Evolutionary conservation across 2,797 vertebrate species (phyloP).

Genomic region (Cercopithecus neglectus): DNA sequence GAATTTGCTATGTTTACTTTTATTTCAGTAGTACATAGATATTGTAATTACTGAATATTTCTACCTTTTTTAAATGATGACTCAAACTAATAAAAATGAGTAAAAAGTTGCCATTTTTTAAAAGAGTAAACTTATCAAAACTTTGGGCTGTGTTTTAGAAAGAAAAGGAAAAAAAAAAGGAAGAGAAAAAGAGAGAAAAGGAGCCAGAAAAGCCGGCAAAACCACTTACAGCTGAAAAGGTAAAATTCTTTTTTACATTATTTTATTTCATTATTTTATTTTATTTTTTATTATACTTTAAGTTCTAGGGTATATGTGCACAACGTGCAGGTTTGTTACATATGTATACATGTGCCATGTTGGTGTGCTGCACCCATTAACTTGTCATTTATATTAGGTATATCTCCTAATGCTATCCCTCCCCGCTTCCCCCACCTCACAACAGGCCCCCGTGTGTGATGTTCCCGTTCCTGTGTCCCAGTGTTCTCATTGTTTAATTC

Average conservation of each 20-base stretch:
- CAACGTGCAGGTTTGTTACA: too few relatives aligned
- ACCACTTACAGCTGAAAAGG: conserved; percentile 89
- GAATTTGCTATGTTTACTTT: not conserved
- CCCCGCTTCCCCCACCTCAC: too few relatives aligned
- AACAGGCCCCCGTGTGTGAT: too few relatives aligned
- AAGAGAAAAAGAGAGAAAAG: conserved; percentile 94
- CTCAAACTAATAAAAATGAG: conserved; percentile 24
- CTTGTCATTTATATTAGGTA: too few relatives aligned
- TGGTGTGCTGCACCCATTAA: too few relatives aligned
- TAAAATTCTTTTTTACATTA: conserved; percentile 78
- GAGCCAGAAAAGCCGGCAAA: conserved; percentile 90
- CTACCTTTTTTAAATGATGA: conserved; percentile 20
- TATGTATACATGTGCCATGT: too few relatives aligned
- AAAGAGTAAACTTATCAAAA: conserved; percentile 38
- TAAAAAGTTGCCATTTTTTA: conserved; percentile 7
- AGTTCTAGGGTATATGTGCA: too few relatives aligned
- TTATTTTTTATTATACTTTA: too few relatives aligned
- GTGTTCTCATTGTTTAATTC: too few relatives aligned
- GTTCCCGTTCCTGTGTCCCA: too few relatives aligned
- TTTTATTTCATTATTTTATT: too few relatives aligned
- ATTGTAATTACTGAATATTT: conserved; percentile 33
- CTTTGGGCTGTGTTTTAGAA: conserved; percentile 84
- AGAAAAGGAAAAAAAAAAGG: conserved; percentile 95
- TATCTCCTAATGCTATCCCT: too few relatives aligned
- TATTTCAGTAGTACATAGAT: conserved; percentile 33